Evolutionary conservation across 2,888 invertebrate genomes (phyloP).

Genomic region (Tipula lateralis): DNA sequence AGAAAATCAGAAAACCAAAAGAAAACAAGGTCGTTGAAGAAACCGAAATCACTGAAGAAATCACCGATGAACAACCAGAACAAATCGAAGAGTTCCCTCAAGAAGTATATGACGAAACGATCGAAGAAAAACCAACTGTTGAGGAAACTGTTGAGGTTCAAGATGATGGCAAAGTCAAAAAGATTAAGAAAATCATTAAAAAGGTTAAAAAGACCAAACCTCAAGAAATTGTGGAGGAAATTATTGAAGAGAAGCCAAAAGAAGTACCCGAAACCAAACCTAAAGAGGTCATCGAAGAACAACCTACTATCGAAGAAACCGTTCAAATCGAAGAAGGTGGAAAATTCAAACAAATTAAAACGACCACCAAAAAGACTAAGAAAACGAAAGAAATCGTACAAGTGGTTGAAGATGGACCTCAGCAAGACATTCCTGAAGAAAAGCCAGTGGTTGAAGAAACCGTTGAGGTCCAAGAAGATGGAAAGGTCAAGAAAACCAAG

Average conservation of each 20-base stretch:
- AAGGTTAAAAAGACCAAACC: slow-evolving; percentile 35
- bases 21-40: slow-evolving; percentile 39
- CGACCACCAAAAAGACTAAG: neutral
- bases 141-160: slow-evolving; percentile 35
- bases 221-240: slow-evolving; percentile 36
- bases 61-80: slow-evolving; percentile 45
- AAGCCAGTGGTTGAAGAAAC: neutral
- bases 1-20: slow-evolving; percentile 6
- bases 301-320: slow-evolving; percentile 36
- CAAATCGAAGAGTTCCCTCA: slow-evolving; percentile 46
- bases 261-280: neutral
- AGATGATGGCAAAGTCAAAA: slow-evolving; percentile 26
- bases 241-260: slow-evolving; percentile 35
- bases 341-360: neutral
- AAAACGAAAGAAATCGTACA: neutral
- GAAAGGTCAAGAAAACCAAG: neutral
- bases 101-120: slow-evolving; percentile 42
- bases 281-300: slow-evolving; percentile 37
- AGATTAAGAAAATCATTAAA: slow-evolving; percentile 34
- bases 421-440: neutral
- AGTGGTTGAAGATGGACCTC: neutral
- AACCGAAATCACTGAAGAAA: slow-evolving; percentile 42
- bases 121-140: slow-evolving; percentile 43
- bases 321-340: neutral
- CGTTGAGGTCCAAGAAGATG: slow-evolving; percentile 3